phyloP scores from a whole-genome alignment of 1,140 invertebrate genomes.

The Drosophila pachea region DNA sequence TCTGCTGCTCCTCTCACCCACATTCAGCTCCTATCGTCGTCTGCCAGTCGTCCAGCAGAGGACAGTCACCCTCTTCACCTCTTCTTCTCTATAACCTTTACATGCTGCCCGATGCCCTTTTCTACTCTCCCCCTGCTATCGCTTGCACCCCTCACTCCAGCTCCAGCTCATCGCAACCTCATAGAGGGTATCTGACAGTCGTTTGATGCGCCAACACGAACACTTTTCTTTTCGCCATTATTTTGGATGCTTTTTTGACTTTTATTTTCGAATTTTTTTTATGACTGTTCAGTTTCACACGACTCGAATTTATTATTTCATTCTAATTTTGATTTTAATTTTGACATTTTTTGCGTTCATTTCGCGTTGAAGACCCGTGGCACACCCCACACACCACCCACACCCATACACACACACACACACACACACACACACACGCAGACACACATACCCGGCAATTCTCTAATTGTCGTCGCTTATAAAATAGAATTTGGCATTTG shows the following conservation, averaged over 20 bases:
- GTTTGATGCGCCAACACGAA: too few relatives aligned
- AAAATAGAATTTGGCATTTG: constrained; percentile 45
- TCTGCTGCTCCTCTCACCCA: too few relatives aligned
- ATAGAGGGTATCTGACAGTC: not conserved
- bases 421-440: constrained; percentile 23
- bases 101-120: too few relatives aligned
- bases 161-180: too few relatives aligned
- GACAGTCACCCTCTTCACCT: too few relatives aligned
- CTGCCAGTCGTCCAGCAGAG: too few relatives aligned
- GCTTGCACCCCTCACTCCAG: too few relatives aligned
- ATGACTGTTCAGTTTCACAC: constrained; percentile 14
- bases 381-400: not conserved
- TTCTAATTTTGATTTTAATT: constrained; percentile 43
- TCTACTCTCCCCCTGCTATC: too few relatives aligned
- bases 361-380: constrained; percentile 12
- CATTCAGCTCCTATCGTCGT: too few relatives aligned
- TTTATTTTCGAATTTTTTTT: not conserved
- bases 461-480: constrained; percentile 45
- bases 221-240: not conserved
- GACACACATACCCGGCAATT: constrained; percentile 11
- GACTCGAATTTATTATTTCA: constrained; percentile 53
- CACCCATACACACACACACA: constrained; percentile 15
- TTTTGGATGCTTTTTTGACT: not conserved
- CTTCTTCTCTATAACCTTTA: too few relatives aligned
- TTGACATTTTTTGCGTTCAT: constrained; percentile 23